phyloP scores from a whole-genome alignment of 2,888 invertebrate genomes.

The Nudaria mundana region DNA sequence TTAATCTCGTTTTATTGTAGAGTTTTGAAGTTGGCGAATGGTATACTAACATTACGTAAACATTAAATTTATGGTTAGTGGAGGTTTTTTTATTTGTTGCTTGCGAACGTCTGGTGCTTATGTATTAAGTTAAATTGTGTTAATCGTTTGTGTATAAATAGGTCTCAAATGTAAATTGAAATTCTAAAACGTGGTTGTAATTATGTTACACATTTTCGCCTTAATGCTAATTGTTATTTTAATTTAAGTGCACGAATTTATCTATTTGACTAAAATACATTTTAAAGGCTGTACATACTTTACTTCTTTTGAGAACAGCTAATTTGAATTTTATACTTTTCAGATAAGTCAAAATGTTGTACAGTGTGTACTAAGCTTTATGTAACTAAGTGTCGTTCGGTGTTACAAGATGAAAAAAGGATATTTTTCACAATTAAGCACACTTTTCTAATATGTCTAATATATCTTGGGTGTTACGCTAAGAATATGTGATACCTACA shows the following conservation, averaged over 20 bases:
- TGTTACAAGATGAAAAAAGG: constrained; percentile 43
- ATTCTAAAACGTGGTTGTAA: constrained; percentile 57
- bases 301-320: constrained; percentile 2
- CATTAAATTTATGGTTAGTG: background rate
- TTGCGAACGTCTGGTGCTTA: background rate
- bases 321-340: background rate
- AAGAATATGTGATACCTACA: constrained; percentile 75
- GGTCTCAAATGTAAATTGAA: constrained; percentile 25
- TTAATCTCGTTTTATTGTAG: background rate
- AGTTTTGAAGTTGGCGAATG: background rate
- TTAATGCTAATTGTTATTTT: constrained; percentile 51
- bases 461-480: constrained; percentile 73
- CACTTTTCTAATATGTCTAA: constrained; percentile 70
- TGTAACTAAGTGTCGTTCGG: constrained; percentile 46
- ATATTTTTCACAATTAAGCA: constrained; percentile 71
- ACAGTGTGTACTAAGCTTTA: constrained; percentile 24
- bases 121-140: background rate
- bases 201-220: constrained; percentile 51
- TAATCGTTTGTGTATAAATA: constrained; percentile 25
- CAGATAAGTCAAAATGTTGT: constrained; percentile 8
- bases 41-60: background rate
- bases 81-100: background rate
- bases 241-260: constrained; percentile 77
- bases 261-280: constrained; percentile 53
- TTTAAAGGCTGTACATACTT: constrained; percentile 38